Conservation (phyloP, 2,888 invertebrate species). For the Microplitis deprimator region DNA sequence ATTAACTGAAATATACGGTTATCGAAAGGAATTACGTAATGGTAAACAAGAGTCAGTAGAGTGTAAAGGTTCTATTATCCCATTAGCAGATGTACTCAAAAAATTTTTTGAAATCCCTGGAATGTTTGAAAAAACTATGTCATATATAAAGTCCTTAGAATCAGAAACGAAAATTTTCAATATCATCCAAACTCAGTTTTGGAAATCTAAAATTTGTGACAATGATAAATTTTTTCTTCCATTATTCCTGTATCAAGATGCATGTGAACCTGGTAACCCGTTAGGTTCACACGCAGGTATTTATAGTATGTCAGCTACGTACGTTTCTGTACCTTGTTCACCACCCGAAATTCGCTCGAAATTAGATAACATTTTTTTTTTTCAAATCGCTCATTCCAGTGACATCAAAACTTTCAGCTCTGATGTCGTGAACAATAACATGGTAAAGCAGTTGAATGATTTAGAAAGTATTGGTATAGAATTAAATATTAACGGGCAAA, state of each 20-base stretch:
- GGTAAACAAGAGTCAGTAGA: background rate
- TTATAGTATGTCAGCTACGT: constrained; percentile 41
- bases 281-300: constrained; percentile 37
- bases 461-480: constrained; percentile 20
- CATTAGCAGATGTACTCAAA: background rate
- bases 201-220: constrained; percentile 8
- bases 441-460: constrained; percentile 31
- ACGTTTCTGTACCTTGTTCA: constrained; percentile 39
- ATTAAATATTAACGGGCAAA: background rate
- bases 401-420: too few relatives aligned
- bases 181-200: constrained; percentile 27
- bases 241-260: constrained; percentile 22
- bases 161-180: constrained; percentile 7
- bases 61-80: constrained; percentile 1
- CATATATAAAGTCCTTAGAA: constrained; percentile 10
- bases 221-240: background rate
- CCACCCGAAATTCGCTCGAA: constrained; percentile 39
- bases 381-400: constrained; percentile 39
- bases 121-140: constrained; percentile 2
- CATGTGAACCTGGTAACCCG: constrained; percentile 33
- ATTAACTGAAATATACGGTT: background rate
- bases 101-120: constrained; percentile 20
- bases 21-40: constrained; percentile 20
- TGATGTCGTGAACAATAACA: too few relatives aligned
- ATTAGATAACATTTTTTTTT: constrained; percentile 34